Base-by-base conservation (phyloP, 2,888 invertebrate species). In the Sepioteuthis lessoniana region DNA sequence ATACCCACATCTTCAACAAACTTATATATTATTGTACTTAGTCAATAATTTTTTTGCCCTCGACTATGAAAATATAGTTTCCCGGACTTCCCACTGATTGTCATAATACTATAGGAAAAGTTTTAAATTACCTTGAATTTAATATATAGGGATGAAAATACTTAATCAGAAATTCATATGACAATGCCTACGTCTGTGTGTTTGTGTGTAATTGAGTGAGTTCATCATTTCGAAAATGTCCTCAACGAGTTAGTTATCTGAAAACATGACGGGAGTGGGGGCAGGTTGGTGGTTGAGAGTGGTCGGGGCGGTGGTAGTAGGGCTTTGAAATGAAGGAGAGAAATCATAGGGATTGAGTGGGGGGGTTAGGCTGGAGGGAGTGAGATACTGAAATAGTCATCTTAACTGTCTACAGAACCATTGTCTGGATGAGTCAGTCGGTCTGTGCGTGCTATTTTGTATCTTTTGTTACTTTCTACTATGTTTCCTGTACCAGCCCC, bases 361-460 rank as follows among this genome's bases (percentile, higher is more conserved):
- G n/a, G 1, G n/a, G 31, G n/a, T n/a, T n/a, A n/a, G n/a, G n/a
- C 10, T 4, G 76, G 10, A n/a, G n/a, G 76, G 76, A 21, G 55
- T 55, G 55, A 28, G 19, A 3, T n/a, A 16, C 76, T 76, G 76
- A n/a, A 76, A 76, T 76, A 76, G 76, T 76, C 76, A 76, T 76
- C 76, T 76, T 50, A 50, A 50, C 50, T 76, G 76, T 76, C 76
- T 76, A 76, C 35, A 76, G 76, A 76, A 76, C 76, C 76, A 76
- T 76, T 76, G 76, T 76, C 76, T 76, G 76, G 76, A 35, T 76
- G 76, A 76, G 76, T 76, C 76, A 76, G 76, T 76, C 76, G 76
- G 76, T 76, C 76, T n/a, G 76, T 16, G 76, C 76, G 76, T 76
- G n/a, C n/a, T n/a, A 76, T 76, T 76, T 76, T n/a, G 76, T 76